Percentiles rank a stretch among this genome's conserved stretches.
Conservation (phyloP, 2,888 invertebrate species). For the Catocala sponsa region DNA sequence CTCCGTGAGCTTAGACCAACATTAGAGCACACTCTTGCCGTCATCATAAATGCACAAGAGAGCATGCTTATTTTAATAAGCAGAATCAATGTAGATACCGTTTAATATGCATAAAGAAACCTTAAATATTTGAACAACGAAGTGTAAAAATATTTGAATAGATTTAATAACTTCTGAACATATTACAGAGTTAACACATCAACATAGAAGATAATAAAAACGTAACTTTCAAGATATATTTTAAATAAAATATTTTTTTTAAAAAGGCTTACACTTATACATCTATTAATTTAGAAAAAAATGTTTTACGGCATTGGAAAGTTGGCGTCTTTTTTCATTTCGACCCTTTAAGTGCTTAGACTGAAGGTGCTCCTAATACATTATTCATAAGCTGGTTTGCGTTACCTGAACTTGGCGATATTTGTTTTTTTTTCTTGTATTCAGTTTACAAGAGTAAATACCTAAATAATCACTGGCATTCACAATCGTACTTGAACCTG, state of each 20-base stretch:
- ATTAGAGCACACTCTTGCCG: too few relatives aligned
- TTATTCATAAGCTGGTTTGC: conserved; percentile 49
- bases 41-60: too few relatives aligned
- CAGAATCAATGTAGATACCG: background rate
- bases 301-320: conserved; percentile 28
- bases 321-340: conserved; percentile 46
- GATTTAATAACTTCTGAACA: background rate
- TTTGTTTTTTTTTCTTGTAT: conserved; percentile 32
- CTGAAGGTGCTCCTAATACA: conserved; percentile 49
- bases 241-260: too few relatives aligned
- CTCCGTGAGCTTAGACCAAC: too few relatives aligned
- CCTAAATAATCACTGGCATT: conserved; percentile 9
- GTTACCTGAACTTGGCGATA: conserved; percentile 39
- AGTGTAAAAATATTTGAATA: background rate
- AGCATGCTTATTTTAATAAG: background rate
- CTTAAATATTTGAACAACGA: background rate
- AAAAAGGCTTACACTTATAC: background rate
- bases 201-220: too few relatives aligned
- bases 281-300: conserved; percentile 36
- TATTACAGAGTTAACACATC: too few relatives aligned
- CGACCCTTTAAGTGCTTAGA: conserved; percentile 46
- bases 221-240: too few relatives aligned
- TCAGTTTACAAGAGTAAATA: conserved; percentile 25
- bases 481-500: background rate
- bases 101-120: background rate